A percentile compares a stretch with the other conserved stretches of the same genome.
These are phyloP conservation scores for Chloroceryle aenea DNA, from an alignment of 2,113 vertebrate species.

Conservation along the genomic window DNA sequence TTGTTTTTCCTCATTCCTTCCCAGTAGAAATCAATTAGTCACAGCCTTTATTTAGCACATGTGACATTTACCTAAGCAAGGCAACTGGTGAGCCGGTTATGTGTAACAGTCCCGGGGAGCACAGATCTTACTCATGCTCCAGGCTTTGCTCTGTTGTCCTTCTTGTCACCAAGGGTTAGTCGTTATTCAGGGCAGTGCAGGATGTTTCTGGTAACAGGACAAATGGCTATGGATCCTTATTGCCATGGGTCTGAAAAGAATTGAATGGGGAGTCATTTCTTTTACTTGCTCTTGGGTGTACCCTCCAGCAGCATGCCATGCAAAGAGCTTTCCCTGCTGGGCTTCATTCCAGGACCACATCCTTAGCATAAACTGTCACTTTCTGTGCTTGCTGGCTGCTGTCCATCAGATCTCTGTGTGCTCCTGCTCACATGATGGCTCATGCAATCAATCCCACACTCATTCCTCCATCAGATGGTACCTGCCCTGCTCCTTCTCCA, in stretches of 20 bases:
- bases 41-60: constrained; percentile 65
- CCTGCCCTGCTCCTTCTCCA: background rate
- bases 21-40: constrained; percentile 65
- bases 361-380: background rate
- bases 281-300: background rate
- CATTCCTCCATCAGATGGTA: background rate
- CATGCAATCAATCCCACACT: background rate
- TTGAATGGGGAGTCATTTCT: rapidly evolving
- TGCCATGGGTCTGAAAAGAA: background rate
- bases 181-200: background rate
- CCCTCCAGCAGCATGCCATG: background rate
- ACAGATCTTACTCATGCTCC: background rate
- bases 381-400: background rate
- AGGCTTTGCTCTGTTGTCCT: background rate
- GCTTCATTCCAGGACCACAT: background rate
- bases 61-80: constrained; percentile 51
- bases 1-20: constrained; percentile 65
- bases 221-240: background rate
- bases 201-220: constrained; percentile 4
- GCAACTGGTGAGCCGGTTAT: background rate
- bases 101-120: background rate
- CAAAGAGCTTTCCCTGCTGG: background rate
- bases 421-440: background rate
- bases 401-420: background rate
- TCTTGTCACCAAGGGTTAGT: constrained; percentile 17